Percentiles rank a stretch among this genome's conserved stretches.
phyloP scores from a whole-genome alignment of 2,797 vertebrate species.

The Anisognathus igniventris region DNA sequence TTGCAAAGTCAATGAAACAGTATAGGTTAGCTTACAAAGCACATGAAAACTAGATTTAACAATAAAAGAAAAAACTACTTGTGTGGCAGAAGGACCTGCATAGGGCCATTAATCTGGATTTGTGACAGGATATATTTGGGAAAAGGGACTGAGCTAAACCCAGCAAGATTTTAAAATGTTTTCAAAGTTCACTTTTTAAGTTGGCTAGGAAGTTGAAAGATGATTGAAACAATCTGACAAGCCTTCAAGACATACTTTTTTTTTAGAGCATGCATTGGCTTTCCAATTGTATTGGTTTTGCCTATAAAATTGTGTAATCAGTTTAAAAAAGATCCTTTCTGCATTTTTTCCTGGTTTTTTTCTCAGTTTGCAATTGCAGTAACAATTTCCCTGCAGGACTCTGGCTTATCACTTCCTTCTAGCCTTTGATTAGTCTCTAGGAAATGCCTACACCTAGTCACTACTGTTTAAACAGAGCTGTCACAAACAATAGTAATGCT shows the following conservation, averaged over 20 bases:
- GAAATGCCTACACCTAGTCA: not conserved
- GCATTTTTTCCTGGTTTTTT: not conserved
- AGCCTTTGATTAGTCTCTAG: not conserved
- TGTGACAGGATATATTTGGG: not conserved
- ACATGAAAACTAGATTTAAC: not conserved
- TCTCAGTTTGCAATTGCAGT: not conserved
- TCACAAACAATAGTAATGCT: not conserved
- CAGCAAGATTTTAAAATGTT: not conserved
- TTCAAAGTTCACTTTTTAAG: not conserved
- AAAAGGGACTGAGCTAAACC: not conserved
- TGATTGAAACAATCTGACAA: conserved; percentile 1
- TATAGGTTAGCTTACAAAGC: not conserved
- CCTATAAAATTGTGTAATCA: not conserved
- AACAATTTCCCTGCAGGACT: not conserved
- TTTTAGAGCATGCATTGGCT: not conserved
- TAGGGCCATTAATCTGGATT: not conserved
- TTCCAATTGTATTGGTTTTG: not conserved
- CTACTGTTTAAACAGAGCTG: not conserved
- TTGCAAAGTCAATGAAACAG: not conserved
- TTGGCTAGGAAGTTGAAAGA: not conserved
- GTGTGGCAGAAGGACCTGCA: not conserved
- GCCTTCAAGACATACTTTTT: not conserved
- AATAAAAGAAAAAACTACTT: not conserved
- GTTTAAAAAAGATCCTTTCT: not conserved
- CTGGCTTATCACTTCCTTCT: not conserved